Conservation (phyloP, 2,113 vertebrate genomes). For the Excalfactoria chinensis region DNA sequence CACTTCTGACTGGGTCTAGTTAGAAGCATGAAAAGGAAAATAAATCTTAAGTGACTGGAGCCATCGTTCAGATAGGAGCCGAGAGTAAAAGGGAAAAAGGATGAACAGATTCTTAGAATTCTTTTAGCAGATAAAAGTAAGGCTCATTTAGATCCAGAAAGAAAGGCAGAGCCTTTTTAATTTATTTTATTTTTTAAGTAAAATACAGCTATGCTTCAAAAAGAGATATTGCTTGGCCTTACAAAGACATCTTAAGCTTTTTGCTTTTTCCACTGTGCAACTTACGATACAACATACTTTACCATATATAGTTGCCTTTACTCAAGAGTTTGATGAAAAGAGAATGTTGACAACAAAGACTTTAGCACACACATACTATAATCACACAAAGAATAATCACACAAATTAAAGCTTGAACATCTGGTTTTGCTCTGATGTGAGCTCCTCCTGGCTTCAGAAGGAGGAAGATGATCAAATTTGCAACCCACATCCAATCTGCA, state of each 20-base stretch:
- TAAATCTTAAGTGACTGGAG: neutral
- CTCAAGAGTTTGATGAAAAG: neutral
- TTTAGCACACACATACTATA: neutral
- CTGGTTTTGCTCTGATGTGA: conserved; percentile 12
- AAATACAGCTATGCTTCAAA: neutral
- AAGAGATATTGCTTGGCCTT: neutral
- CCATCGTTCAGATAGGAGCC: neutral
- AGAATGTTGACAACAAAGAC: conserved; percentile 6
- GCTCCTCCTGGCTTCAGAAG: conserved; percentile 6
- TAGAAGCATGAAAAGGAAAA: neutral
- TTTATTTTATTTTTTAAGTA: neutral
- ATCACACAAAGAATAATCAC: conserved; percentile 7
- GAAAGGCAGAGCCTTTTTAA: neutral
- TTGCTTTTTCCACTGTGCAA: conserved; percentile 1
- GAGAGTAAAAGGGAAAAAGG: neutral
- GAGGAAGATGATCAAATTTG: neutral
- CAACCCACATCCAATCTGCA: neutral
- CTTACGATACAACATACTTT: neutral
- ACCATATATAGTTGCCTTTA: neutral
- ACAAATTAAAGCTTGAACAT: neutral
- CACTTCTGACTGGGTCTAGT: neutral
- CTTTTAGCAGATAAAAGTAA: neutral
- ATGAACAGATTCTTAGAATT: neutral
- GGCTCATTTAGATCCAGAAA: neutral
- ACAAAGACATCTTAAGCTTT: neutral